Percentiles rank a stretch among this genome's conserved stretches.
These are phyloP conservation scores for Daktulosphaira vitifoliae DNA, from an alignment of 1,140 invertebrate species.

Conservation along the genomic window DNA sequence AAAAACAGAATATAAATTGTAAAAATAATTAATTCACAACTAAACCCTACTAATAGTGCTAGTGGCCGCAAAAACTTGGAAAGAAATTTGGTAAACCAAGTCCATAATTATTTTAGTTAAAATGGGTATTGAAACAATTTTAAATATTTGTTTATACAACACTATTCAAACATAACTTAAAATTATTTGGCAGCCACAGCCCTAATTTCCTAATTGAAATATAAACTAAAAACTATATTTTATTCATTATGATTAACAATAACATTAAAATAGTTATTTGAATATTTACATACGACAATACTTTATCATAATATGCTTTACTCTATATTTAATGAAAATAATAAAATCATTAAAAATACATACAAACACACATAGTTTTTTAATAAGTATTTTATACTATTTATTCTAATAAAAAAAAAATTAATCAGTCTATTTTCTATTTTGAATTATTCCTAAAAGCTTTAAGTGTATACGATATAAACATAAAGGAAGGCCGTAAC, in stretches of 20 bases:
- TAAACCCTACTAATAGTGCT: conserved; percentile 27
- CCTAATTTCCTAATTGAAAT: conserved; percentile 15
- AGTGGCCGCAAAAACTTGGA: conserved; percentile 30
- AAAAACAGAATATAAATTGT: conserved; percentile 34
- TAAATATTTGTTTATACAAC: too few relatives aligned
- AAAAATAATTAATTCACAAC: conserved; percentile 33
- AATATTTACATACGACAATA: conserved; percentile 20
- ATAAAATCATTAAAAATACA: conserved; percentile 30
- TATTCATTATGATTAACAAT: conserved; percentile 26
- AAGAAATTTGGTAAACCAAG: conserved; percentile 28
- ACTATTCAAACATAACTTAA: conserved; percentile 6
- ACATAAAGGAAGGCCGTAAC: conserved; percentile 16
- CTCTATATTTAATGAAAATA: conserved; percentile 16
- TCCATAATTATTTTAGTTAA: not conserved
- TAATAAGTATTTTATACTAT: conserved; percentile 20
- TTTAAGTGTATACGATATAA: not conserved
- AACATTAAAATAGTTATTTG: conserved; percentile 28
- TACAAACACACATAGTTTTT: conserved; percentile 22
- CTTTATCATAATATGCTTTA: not conserved
- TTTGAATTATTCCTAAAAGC: conserved; percentile 15
- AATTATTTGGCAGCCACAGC: conserved; percentile 19
- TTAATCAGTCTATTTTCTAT: conserved; percentile 31
- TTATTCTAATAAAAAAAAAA: conserved; percentile 8
- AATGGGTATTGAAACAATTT: too few relatives aligned
- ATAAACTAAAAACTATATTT: conserved; percentile 17